phyloP scores from a whole-genome alignment of 2,888 invertebrate species.

The Pegoplata infirma region DNA sequence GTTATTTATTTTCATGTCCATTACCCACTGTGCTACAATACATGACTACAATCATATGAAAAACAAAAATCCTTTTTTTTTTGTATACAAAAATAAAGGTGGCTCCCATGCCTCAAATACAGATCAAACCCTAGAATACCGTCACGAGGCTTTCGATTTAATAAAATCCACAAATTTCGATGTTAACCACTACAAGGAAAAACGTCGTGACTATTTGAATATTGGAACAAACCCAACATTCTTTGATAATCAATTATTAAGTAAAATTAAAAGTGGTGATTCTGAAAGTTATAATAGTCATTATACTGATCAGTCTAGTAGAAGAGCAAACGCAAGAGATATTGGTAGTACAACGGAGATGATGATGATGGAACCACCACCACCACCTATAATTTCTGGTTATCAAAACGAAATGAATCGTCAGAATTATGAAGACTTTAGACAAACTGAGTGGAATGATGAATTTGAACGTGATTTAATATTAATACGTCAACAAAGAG shows the following conservation, averaged over 20 bases:
- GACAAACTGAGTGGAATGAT: too few relatives aligned
- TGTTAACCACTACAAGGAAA: slow-evolving; percentile 7
- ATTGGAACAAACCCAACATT: neutral
- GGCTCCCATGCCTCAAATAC: neutral
- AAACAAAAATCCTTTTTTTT: too few relatives aligned
- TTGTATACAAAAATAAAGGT: slow-evolving; percentile 2
- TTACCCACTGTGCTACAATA: neutral
- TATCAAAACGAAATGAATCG: neutral
- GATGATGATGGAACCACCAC: too few relatives aligned
- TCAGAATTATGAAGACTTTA: too few relatives aligned
- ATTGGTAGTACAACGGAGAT: neutral
- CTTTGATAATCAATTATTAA: neutral
- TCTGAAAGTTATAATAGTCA: neutral
- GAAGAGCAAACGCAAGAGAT: neutral
- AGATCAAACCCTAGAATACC: slow-evolving; percentile 9
- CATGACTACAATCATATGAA: neutral
- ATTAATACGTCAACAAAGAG: too few relatives aligned
- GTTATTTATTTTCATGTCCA: slow-evolving; percentile 41
- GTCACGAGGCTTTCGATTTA: slow-evolving; percentile 40
- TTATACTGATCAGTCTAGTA: neutral
- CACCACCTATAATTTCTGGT: neutral
- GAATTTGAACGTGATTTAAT: too few relatives aligned
- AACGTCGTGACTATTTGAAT: neutral
- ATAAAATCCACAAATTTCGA: slow-evolving; percentile 19
- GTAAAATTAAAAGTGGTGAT: neutral